Evolutionary conservation across 2,888 invertebrate species (phyloP).

Genomic region (Myopa tessellatipennis): DNA sequence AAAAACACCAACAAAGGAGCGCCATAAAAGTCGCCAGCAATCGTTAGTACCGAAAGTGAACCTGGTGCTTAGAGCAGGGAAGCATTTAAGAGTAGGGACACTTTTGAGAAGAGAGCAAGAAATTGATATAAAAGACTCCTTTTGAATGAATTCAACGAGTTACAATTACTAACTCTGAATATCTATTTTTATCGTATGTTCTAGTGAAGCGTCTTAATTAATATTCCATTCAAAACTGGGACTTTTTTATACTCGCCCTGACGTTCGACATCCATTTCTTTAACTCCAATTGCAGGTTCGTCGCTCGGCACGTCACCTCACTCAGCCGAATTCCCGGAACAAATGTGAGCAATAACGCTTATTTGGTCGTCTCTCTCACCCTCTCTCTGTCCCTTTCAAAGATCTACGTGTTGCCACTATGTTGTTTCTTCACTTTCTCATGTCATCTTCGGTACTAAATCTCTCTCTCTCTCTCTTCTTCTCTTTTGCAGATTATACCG

Average conservation of each 20-base stretch:
- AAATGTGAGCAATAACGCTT: constrained; percentile 14
- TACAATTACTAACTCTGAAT: too few species aligned
- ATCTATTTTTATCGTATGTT: too few species aligned
- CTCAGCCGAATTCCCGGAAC: constrained; percentile 39
- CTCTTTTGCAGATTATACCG: constrained; percentile 56
- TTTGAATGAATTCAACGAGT: too few species aligned
- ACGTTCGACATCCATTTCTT: background rate
- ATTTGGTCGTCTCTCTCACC: background rate
- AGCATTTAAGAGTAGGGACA: too few species aligned
- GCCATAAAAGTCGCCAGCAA: background rate
- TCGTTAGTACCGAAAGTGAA: background rate
- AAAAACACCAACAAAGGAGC: background rate
- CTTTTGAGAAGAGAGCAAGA: too few species aligned
- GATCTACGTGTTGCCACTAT: background rate
- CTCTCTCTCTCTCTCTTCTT: constrained; percentile 25
- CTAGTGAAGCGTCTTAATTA: too few species aligned
- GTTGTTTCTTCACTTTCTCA: background rate
- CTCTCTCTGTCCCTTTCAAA: background rate
- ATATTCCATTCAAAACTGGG: too few species aligned
- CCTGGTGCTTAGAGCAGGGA: background rate
- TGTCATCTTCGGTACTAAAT: constrained; percentile 31
- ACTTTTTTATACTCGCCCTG: background rate
- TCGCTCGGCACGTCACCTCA: background rate
- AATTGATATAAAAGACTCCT: too few species aligned
- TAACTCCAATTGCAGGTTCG: background rate